phyloP scores from a whole-genome alignment of 2,888 invertebrate species.

The Gasteruption jaculator region DNA sequence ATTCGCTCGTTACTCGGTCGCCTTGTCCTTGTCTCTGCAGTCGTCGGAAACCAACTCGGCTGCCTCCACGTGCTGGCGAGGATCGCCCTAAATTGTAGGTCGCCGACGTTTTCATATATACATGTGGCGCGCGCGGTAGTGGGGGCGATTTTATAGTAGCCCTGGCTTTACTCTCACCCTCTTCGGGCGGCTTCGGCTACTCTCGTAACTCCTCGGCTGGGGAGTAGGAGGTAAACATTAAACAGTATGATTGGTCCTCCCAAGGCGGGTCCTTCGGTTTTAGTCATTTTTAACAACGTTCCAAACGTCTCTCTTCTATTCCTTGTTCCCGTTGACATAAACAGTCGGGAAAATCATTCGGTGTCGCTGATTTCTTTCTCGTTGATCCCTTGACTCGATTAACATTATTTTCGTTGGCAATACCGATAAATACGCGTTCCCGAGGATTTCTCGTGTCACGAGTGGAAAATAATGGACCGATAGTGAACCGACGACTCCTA shows the following conservation, averaged over 20 bases:
- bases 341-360: no score
- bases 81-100: slow-evolving; percentile 47
- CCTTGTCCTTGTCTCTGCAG: slow-evolving; percentile 18
- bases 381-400: no score
- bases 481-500: no score
- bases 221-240: slow-evolving; percentile 49
- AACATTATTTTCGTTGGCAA: no score
- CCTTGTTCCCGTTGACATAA: no score
- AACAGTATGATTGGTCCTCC: slow-evolving; percentile 46
- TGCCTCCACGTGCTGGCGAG: slow-evolving; percentile 48
- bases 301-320: no score
- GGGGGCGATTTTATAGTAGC: no score
- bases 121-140: slow-evolving; percentile 19
- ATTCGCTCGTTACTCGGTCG: slow-evolving; percentile 13
- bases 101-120: slow-evolving; percentile 33
- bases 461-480: no score
- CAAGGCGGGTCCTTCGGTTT: slow-evolving; percentile 48
- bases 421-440: no score
- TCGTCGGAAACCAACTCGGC: slow-evolving; percentile 40
- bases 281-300: no score
- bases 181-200: slow-evolving; percentile 3
- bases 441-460: no score
- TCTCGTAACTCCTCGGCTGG: slow-evolving; percentile 26
- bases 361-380: no score
- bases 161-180: slow-evolving; percentile 36